phyloP scores from a whole-genome alignment of 2,888 invertebrate genomes.

The Pyrgus malvae region DNA sequence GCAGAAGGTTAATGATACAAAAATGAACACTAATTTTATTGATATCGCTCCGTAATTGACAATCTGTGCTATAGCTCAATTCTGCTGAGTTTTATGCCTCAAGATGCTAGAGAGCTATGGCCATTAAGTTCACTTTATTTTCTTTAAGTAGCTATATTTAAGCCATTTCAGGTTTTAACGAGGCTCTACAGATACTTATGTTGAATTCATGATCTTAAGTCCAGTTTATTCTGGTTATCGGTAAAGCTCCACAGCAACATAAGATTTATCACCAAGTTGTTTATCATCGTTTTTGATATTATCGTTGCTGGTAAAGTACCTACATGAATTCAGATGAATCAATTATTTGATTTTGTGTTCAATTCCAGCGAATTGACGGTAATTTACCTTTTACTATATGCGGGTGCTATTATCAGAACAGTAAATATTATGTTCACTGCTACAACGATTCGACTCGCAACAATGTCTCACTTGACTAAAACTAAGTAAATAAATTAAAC shows the following conservation, averaged over 20 bases:
- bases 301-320: slow-evolving; percentile 11
- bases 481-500: neutral
- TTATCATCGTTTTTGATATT: neutral
- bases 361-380: slow-evolving; percentile 8
- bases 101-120: neutral
- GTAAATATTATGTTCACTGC: slow-evolving; percentile 12
- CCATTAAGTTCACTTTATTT: slow-evolving; percentile 2
- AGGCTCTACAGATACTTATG: too few relatives aligned
- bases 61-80: slow-evolving; percentile 9
- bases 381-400: slow-evolving; percentile 9
- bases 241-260: too few relatives aligned
- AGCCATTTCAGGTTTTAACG: neutral
- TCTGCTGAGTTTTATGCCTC: neutral
- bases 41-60: slow-evolving; percentile 17
- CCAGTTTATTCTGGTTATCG: too few relatives aligned
- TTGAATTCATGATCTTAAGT: too few relatives aligned
- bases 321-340: slow-evolving; percentile 12
- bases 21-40: slow-evolving; percentile 14
- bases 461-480: neutral
- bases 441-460: neutral
- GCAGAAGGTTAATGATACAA: slow-evolving; percentile 24
- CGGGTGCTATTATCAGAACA: slow-evolving; percentile 10
- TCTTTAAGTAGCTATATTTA: neutral
- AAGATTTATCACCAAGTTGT: neutral
- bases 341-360: neutral